Evolutionary conservation across 2,888 invertebrate genomes (phyloP).

Genomic region (Papilio elwesi): DNA sequence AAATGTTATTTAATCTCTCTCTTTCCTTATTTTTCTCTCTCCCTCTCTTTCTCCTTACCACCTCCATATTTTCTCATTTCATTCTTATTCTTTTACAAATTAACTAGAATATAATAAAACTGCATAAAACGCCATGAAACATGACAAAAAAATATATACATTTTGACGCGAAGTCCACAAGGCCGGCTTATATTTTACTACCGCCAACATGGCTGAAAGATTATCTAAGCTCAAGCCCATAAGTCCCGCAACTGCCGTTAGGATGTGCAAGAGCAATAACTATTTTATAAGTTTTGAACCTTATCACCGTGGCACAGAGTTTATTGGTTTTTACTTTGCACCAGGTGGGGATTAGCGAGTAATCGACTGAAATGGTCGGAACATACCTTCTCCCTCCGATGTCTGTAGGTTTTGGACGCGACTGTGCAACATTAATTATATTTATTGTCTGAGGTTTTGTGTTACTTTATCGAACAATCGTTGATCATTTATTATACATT

Average conservation of each 20-base stretch:
- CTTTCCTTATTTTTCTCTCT: too few species aligned
- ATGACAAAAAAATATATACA: background rate
- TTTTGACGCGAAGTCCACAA: conserved; percentile 41
- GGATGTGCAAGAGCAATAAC: conserved; percentile 46
- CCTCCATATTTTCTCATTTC: too few species aligned
- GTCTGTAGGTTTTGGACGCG: conserved; percentile 16
- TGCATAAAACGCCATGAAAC: too few species aligned
- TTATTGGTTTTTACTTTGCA: conserved; percentile 28
- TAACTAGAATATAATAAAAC: too few species aligned
- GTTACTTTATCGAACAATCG: conserved; percentile 2
- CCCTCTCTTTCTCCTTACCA: too few species aligned
- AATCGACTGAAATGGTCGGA: conserved; percentile 44
- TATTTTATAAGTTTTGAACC: conserved; percentile 16
- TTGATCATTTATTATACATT: background rate
- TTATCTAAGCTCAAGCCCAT: conserved; percentile 60
- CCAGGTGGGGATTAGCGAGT: conserved; percentile 49
- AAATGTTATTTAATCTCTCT: too few species aligned
- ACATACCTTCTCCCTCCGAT: conserved; percentile 32
- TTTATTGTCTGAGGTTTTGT: conserved; percentile 15
- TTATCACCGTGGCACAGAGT: conserved; percentile 2
- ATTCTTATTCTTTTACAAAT: too few species aligned
- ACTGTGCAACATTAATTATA: conserved; percentile 16
- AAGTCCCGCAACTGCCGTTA: conserved; percentile 45
- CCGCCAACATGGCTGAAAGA: conserved; percentile 52
- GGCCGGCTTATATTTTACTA: conserved; percentile 5